Conservation (phyloP, 2,113 vertebrate species). For the Crotalus tigris region DNA sequence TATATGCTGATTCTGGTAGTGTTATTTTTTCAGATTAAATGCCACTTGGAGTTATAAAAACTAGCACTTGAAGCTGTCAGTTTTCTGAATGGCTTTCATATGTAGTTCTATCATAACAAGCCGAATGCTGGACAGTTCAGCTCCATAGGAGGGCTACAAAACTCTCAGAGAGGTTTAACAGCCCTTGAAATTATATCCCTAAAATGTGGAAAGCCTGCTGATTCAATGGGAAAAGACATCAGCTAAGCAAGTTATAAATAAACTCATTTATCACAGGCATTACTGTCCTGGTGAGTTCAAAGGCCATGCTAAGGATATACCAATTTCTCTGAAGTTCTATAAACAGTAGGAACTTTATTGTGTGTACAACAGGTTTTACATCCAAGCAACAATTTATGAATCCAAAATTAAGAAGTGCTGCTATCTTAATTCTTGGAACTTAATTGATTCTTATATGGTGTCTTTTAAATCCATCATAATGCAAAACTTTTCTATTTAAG, state of each 20-base stretch:
- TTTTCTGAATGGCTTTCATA: slow-evolving; percentile 71
- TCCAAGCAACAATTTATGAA: slow-evolving; percentile 55
- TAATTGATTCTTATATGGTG: neutral
- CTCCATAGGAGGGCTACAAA: slow-evolving; percentile 77
- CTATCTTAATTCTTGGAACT: neutral
- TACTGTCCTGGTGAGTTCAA: slow-evolving; percentile 80
- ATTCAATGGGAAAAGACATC: slow-evolving; percentile 79
- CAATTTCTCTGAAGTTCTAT: slow-evolving; percentile 75
- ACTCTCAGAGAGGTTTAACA: slow-evolving; percentile 82
- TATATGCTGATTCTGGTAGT: slow-evolving; percentile 74
- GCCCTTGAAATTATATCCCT: slow-evolving; percentile 83
- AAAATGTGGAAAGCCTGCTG: slow-evolving; percentile 78
- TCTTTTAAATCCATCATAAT: neutral
- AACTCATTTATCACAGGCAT: slow-evolving; percentile 80
- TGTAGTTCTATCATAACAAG: slow-evolving; percentile 75
- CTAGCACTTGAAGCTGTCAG: slow-evolving; percentile 68
- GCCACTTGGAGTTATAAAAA: slow-evolving; percentile 75
- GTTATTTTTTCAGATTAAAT: slow-evolving; percentile 78
- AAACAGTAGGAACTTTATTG: slow-evolving; percentile 75
- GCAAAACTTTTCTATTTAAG: neutral
- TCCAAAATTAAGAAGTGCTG: neutral
- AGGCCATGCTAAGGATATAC: slow-evolving; percentile 68
- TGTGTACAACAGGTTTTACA: slow-evolving; percentile 51
- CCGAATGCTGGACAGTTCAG: slow-evolving; percentile 72
- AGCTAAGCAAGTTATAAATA: slow-evolving; percentile 81